Evolutionary conservation across 2,888 invertebrate genomes (phyloP).

Genomic region (Pristionchus maxplancki): DNA sequence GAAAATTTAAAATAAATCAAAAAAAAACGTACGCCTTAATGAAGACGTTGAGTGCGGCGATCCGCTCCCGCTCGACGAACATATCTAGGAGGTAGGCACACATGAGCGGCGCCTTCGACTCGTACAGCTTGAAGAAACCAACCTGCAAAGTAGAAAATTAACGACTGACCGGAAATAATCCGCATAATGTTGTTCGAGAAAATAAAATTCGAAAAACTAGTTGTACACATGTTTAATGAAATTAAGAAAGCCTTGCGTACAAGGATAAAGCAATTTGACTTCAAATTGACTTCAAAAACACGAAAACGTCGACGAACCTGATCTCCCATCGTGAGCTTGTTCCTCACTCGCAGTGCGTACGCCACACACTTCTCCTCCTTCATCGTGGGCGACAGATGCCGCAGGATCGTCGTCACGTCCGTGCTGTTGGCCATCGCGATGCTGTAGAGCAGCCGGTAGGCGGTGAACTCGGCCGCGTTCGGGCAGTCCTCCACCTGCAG

Average conservation of each 20-base stretch:
- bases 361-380: slow-evolving; percentile 74
- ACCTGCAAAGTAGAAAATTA: slow-evolving; percentile 11
- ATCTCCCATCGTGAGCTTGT: slow-evolving; percentile 94
- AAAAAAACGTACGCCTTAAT: slow-evolving; percentile 93
- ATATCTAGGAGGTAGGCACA: slow-evolving; percentile 96
- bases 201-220: too few relatives aligned
- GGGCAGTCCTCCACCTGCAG: slow-evolving; percentile 65
- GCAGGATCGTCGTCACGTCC: slow-evolving; percentile 93
- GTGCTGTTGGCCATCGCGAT: slow-evolving; percentile 97
- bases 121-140: slow-evolving; percentile 89
- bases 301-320: too few relatives aligned
- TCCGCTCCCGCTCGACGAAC: slow-evolving; percentile 96
- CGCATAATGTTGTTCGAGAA: too few relatives aligned
- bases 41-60: slow-evolving; percentile 91
- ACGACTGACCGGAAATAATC: not conserved
- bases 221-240: too few relatives aligned
- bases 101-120: slow-evolving; percentile 89
- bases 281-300: too few relatives aligned
- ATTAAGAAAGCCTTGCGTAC: too few relatives aligned
- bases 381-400: slow-evolving; percentile 59
- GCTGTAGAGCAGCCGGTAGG: slow-evolving; percentile 96
- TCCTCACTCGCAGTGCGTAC: slow-evolving; percentile 88
- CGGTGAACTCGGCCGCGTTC: slow-evolving; percentile 93
- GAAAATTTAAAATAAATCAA: too few relatives aligned
- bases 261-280: too few relatives aligned